Evolutionary conservation across 2,113 vertebrate species (phyloP).

Genomic region (Neolamprologus cancellatus): DNA sequence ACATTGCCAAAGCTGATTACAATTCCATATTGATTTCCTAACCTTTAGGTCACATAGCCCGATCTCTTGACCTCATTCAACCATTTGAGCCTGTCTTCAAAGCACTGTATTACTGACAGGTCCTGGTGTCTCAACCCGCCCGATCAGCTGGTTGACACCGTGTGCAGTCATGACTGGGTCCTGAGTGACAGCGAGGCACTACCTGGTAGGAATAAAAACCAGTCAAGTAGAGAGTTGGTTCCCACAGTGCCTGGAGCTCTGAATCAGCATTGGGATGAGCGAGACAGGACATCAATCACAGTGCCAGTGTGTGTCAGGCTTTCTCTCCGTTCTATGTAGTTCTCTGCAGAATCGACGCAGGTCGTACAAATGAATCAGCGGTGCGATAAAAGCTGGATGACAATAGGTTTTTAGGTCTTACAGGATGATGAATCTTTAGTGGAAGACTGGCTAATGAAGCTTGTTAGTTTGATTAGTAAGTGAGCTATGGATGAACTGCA

Average conservation of each 20-base stretch:
- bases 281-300: constrained; percentile 50
- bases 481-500: background rate
- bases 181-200: constrained; percentile 26
- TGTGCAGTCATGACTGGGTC: constrained; percentile 1
- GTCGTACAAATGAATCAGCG: constrained; percentile 29
- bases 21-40: background rate
- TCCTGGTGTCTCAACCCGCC: background rate
- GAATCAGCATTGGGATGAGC: constrained; percentile 42
- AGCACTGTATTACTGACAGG: background rate
- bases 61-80: background rate
- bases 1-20: background rate
- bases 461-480: background rate
- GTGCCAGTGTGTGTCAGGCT: constrained; percentile 27
- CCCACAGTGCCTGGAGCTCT: constrained; percentile 17
- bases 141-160: constrained; percentile 7
- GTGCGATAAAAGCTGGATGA: constrained; percentile 24
- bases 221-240: constrained; percentile 19
- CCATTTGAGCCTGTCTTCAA: background rate
- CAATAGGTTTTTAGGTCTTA: background rate
- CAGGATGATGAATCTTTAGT: background rate
- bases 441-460: background rate
- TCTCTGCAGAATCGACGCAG: constrained; percentile 21
- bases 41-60: background rate
- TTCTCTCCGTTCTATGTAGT: constrained; percentile 1
- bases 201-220: constrained; percentile 39